phyloP scores from a whole-genome alignment of 2,888 invertebrate species.

The Coenonympha arcania region DNA sequence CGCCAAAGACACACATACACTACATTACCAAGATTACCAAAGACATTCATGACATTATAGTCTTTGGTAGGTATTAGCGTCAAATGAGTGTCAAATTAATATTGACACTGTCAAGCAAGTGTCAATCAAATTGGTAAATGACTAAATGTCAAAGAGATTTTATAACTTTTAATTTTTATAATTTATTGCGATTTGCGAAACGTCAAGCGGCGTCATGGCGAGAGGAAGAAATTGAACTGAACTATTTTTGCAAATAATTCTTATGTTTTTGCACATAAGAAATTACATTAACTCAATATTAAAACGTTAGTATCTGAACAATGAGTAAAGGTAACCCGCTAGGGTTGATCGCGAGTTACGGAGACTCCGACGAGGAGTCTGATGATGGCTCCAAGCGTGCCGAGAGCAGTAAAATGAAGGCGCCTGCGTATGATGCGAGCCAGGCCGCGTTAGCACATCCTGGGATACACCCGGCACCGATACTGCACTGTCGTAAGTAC shows the following conservation, averaged over 20 bases:
- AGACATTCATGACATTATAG: no score
- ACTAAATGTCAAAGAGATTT: no score
- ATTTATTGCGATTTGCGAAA: no score
- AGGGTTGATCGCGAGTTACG: constrained; percentile 56
- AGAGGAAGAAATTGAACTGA: no score
- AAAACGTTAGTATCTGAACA: constrained; percentile 7
- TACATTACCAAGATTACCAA: no score
- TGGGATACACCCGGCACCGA: constrained; percentile 57
- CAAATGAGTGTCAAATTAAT: no score
- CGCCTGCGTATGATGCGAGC: constrained; percentile 21
- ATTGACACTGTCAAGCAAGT: no score
- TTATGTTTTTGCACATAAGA: not conserved
- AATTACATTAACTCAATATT: not conserved
- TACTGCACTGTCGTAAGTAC: constrained; percentile 62
- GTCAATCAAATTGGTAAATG: no score
- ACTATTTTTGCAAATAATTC: not conserved
- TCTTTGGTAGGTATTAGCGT: no score
- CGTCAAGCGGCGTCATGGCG: no score
- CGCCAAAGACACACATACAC: no score
- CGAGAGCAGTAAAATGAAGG: constrained; percentile 13
- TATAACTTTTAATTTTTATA: no score
- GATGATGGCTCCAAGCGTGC: constrained; percentile 34
- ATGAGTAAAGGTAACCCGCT: constrained; percentile 64
- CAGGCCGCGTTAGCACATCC: constrained; percentile 24
- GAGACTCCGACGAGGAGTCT: constrained; percentile 62